These are phyloP conservation scores for Tolmerus cingulatus DNA, from an alignment of 2,888 invertebrate genomes.

Conservation along the genomic window DNA sequence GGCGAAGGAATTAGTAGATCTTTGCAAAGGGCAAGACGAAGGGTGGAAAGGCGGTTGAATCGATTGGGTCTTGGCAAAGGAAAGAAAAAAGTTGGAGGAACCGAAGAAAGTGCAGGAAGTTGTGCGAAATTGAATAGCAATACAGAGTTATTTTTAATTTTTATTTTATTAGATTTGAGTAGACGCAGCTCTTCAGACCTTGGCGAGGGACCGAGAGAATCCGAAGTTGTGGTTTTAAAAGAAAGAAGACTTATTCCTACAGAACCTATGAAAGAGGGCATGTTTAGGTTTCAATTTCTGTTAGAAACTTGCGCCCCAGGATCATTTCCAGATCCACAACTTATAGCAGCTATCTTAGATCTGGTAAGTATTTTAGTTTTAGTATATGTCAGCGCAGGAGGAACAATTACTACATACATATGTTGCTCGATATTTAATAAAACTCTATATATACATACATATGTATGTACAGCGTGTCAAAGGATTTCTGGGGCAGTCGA, in stretches of 20 bases:
- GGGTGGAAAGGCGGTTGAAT: conserved; percentile 89
- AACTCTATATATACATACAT: too few relatives aligned
- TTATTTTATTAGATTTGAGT: conserved; percentile 69
- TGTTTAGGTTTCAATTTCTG: conserved; percentile 88
- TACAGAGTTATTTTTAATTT: not conserved
- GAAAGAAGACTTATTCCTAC: conserved; percentile 85
- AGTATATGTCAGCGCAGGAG: too few relatives aligned
- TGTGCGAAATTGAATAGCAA: conserved; percentile 65
- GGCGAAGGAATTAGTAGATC: conserved; percentile 70
- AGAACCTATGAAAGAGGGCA: conserved; percentile 83
- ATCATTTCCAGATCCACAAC: conserved; percentile 93
- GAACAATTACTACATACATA: too few relatives aligned
- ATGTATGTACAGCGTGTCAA: too few relatives aligned
- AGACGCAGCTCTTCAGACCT: conserved; percentile 84
- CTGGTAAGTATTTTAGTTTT: conserved; percentile 70
- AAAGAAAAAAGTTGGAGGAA: conserved; percentile 88
- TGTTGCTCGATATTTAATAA: too few relatives aligned
- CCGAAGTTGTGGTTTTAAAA: conserved; percentile 87
- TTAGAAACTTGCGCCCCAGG: conserved; percentile 97
- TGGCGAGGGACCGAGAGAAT: conserved; percentile 80
- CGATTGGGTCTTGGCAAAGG: conserved; percentile 83
- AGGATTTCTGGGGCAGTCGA: too few relatives aligned
- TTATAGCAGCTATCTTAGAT: conserved; percentile 93
- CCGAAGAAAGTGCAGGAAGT: conserved; percentile 83
- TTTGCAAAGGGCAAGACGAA: conserved; percentile 81